Evolutionary conservation across 2,797 vertebrate genomes (phyloP), one percentile per base, ranked within the genome.

Genomic region (Chelon auratus): DNA sequence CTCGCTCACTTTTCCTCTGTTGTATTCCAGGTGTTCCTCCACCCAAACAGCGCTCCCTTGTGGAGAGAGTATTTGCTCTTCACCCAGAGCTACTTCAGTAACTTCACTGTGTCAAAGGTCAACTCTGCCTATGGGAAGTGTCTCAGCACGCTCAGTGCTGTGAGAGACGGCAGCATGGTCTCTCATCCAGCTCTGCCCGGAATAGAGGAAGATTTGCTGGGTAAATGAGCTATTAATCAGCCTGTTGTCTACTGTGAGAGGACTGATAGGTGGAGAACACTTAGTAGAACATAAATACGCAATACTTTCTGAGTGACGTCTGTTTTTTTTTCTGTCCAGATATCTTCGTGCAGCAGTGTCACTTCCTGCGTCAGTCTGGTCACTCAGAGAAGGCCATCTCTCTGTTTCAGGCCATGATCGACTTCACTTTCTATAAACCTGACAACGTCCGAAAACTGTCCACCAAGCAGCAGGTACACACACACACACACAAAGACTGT

Each of bases 21-120:
- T 54, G 2, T 12, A 3, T 62, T 72, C 33, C 62, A 93, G 91
- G 94, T 98, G 75, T 99, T 99, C 63, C 82, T 99, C 11, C 97
- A 99, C 69, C 97, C 98, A 78, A 99, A 99, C 87, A 95, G 96
- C 11, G 91, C 95, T 0, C 84, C 92, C 30, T 83, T 99, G 63
- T 99, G 97, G 97, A 95, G 91, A 76, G 93, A 96, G 59, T 98
- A 99, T 72, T 95, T 99, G 51, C 86, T 96, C 4, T 99, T 98
- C 86, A 96, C 93, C 60, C 97, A 98, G 91, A 96, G 97, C 83
- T 96, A 99, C 88, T 99, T 97, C 89, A 97, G 96, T 87, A 97
- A 95, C 43, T 99, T 99, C 75, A 94, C 95, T 0, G 91, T 98
- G 72, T 94, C 97, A 4, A 97, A 96, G 88, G 95, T 99, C 63